These are phyloP conservation scores for Diplosoma virens DNA, from an alignment of 23 tunicate species.

Conservation along the genomic window DNA sequence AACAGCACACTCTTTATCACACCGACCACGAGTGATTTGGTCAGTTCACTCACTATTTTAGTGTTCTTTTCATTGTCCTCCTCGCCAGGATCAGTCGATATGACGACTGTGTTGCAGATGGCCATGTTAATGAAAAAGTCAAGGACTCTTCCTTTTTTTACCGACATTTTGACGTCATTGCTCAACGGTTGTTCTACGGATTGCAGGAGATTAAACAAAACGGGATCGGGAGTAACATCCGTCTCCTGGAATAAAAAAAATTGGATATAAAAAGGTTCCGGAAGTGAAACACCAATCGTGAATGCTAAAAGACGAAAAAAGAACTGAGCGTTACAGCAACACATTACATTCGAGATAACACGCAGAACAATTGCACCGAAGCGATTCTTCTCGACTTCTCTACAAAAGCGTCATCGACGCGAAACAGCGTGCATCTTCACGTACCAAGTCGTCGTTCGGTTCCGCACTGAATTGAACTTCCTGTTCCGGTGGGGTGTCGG, in stretches of 20 bases:
- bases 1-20: too few species aligned
- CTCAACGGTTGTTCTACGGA: slow-evolving; percentile 12
- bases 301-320: neutral
- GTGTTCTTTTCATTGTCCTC: too few species aligned
- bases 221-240: slow-evolving; percentile 96
- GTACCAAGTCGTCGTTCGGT: slow-evolving; percentile 58
- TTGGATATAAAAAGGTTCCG: too few species aligned
- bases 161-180: neutral
- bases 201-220: slow-evolving; percentile 57
- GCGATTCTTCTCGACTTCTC: too few species aligned
- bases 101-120: slow-evolving; percentile 94
- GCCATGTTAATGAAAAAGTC: slow-evolving; percentile 95
- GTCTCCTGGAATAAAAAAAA: slow-evolving; percentile 41
- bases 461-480: neutral
- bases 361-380: too few species aligned
- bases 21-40: too few species aligned
- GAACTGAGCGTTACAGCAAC: neutral
- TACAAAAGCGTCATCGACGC: too few species aligned
- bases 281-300: neutral
- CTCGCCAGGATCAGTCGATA: slow-evolving; percentile 50
- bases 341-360: neutral
- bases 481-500: neutral
- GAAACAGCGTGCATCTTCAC: too few species aligned
- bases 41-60: too few species aligned
- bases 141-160: slow-evolving; percentile 45